A percentile compares a stretch with the other conserved stretches of the same genome.
Evolutionary conservation across 2,888 invertebrate species (phyloP).

Genomic region (Drepana falcataria): DNA sequence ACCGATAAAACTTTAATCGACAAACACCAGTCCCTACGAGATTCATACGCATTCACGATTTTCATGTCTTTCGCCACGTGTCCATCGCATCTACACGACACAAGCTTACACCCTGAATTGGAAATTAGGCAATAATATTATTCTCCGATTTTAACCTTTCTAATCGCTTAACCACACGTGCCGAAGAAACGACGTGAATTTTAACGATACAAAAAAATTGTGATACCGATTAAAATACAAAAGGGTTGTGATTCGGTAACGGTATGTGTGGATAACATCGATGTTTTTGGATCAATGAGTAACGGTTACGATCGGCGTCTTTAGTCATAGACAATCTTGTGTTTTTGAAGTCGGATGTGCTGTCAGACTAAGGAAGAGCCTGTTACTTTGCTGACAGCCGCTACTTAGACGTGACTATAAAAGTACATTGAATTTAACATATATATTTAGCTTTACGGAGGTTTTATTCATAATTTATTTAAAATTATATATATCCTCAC

Average conservation of each 20-base stretch:
- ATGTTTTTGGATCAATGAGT: constrained; percentile 17
- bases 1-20: constrained; percentile 21
- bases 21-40: constrained; percentile 31
- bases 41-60: constrained; percentile 64
- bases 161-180: constrained; percentile 60
- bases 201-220: constrained; percentile 46
- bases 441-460: neutral
- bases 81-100: constrained; percentile 67
- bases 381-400: constrained; percentile 1
- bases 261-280: constrained; percentile 34
- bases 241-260: constrained; percentile 39
- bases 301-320: constrained; percentile 3
- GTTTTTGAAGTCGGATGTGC: neutral
- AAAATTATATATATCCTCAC: neutral
- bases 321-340: constrained; percentile 1
- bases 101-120: constrained; percentile 62
- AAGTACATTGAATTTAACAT: neutral
- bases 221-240: constrained; percentile 48
- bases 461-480: neutral
- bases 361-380: neutral
- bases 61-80: constrained; percentile 74
- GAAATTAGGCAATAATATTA: constrained; percentile 63
- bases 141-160: constrained; percentile 68
- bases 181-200: constrained; percentile 52
- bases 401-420: neutral